Evolutionary conservation across 2,888 invertebrate species (phyloP), one percentile per base, ranked within the genome.

Genomic region (Aphodius sticticus): DNA sequence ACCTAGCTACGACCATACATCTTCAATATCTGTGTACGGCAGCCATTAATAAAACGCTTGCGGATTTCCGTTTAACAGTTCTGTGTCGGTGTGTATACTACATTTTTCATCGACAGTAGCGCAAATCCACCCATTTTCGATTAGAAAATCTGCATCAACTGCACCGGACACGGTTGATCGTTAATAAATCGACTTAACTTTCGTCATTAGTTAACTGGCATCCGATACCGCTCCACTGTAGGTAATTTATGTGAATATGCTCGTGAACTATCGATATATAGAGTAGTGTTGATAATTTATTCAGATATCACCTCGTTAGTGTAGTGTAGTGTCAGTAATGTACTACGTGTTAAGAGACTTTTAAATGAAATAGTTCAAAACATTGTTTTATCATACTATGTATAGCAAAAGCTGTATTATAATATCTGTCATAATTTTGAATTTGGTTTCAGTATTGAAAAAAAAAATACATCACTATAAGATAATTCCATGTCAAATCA

Each of bases 101-200:
- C 53, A 53, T 53, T 53, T 53, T 53, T 53, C 53, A 53, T 53
- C 53, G 2, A 12, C 53, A 2, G 53, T 53, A 1, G 53, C 53
- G 53, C 53, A 5, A 53, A 53, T 53, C 53, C 53, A 53, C 53
- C 53, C 53, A 53, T 9, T 53, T n/a, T 53, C 53, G 53, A 53
- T 53, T 53, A 53, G 53, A 53, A 53, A 53, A 53, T 53, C 53
- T 53, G 53, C 53, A 53, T 53, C 53, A 53, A 53, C 53, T 53
- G 53, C 53, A 53, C 53, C 53, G 53, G 53, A 53, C 53, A 53
- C 53, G 12, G 9, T 12, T 12, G 53, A 53, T 53, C 53, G 53
- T 53, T 53, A 53, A 53, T 53, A 53, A 53, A 53, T 53, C 53
- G 53, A 53, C 53, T 53, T 53, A 53, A 53, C 53, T 53, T 53